Percentiles rank a stretch among this genome's conserved stretches.
These are phyloP conservation scores for Dendrophyllia cribrosa DNA, from an alignment of 64 coral and sea anemone genomes.

Conservation along the genomic window DNA sequence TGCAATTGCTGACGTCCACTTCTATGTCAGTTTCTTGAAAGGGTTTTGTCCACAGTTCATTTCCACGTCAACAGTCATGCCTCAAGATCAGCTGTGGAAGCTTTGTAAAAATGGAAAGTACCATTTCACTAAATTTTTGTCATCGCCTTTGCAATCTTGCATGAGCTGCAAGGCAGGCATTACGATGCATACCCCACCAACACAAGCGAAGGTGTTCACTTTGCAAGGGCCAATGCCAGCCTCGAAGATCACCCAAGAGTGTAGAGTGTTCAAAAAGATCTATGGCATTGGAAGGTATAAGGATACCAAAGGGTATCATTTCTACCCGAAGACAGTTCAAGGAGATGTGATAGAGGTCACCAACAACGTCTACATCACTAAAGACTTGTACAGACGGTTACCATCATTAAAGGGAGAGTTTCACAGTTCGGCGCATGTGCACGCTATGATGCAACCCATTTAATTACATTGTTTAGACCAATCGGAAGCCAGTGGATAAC, in stretches of 20 bases:
- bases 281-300: constrained; percentile 4
- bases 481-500: no score
- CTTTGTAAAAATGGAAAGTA: neutral
- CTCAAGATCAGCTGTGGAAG: neutral
- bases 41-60: neutral
- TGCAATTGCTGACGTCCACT: neutral
- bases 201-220: neutral
- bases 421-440: no score
- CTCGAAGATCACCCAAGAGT: constrained; percentile 18
- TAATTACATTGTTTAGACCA: no score
- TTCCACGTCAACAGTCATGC: neutral
- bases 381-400: constrained; percentile 8
- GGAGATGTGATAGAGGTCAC: constrained; percentile 3
- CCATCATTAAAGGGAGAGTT: constrained; percentile 22
- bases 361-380: neutral
- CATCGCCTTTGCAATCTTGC: neutral
- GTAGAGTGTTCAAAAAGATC: neutral
- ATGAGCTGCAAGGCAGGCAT: neutral
- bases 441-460: no score
- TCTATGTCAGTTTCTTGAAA: neutral
- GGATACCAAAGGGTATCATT: neutral
- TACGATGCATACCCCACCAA: neutral
- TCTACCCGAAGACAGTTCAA: neutral
- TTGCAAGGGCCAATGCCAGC: neutral
- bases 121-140: neutral